Base-by-base conservation (phyloP, 92 coral and sea anemone genomes). In the Porites divaricata region DNA sequence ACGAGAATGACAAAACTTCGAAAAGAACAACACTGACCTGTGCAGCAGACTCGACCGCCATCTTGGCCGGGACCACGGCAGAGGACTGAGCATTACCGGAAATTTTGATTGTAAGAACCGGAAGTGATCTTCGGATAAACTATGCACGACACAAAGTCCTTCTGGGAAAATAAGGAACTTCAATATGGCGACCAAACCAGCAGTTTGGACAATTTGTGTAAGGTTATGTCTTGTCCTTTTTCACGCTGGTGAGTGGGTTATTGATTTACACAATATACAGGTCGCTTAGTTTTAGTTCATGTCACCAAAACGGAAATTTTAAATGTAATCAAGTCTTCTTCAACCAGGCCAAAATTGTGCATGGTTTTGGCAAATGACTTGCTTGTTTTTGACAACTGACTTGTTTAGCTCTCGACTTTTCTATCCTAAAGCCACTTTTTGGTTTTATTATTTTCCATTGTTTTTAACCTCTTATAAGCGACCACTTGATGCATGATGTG, bases 31-130 rank as follows among this genome's bases (percentile, higher is more conserved):
- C 4, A 35, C 45, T 35, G 45, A 91, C 98, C 98, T 94, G 95
- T n/a, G 95, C 95, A 4, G 95, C 98, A 71, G 92, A 82, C 75
- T 94, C 98, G 57, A 87, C 90, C 91, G 98, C 95, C 98, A 94
- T 94, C 61, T 92, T 90, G 87, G 35, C 53, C 77, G 64, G 35
- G 61, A 49, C 76, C 23, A 68, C 13, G 9, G 28, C 24, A 9
- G 23, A 68, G 50, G 83, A 2, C 92, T 84, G 89, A 74, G 25
- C 64, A 24, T 13, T 6, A 88, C 91, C 83, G 88, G 88, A 88
- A 83, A 88, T 28, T 28, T 28, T 61, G 59, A 15, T 4, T 45
- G 16, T 21, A 65, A 21, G 13, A n/a, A 75, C n/a, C 69, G 85
- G 85, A 70, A 59, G 83, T 93, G 96, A 93, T 76, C 93, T 82